Conservation (phyloP, 2,888 invertebrate species). For the Euproctis similis region DNA sequence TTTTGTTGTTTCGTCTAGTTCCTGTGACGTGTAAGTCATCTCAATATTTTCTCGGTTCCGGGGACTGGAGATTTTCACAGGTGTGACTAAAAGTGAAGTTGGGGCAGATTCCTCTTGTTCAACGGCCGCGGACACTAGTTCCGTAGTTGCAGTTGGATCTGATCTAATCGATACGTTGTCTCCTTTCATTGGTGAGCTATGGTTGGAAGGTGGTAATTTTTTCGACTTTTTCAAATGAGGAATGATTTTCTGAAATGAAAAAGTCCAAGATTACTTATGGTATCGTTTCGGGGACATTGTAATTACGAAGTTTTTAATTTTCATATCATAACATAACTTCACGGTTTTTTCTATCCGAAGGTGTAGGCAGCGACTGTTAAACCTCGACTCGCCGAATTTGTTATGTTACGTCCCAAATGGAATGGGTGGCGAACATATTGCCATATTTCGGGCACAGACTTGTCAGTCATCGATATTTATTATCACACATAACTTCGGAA, state of each 20-base stretch:
- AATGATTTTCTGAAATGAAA: constrained; percentile 48
- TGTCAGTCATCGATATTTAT: no score
- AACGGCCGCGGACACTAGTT: constrained; percentile 53
- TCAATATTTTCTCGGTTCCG: constrained; percentile 37
- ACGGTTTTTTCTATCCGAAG: no score
- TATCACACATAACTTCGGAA: no score
- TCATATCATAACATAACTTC: no score
- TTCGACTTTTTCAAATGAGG: constrained; percentile 45
- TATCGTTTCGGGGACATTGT: no score
- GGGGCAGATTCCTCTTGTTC: constrained; percentile 50
- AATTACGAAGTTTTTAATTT: no score
- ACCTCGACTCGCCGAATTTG: no score
- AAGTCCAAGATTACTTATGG: no score
- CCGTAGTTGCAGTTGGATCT: constrained; percentile 57
- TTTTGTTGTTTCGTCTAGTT: constrained; percentile 17
- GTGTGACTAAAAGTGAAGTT: constrained; percentile 43
- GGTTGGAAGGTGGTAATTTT: constrained; percentile 32
- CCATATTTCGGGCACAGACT: no score
- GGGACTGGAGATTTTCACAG: constrained; percentile 22
- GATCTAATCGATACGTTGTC: constrained; percentile 48
- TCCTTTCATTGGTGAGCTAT: constrained; percentile 40
- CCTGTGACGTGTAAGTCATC: constrained; percentile 37
- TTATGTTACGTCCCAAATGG: no score
- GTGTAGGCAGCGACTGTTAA: no score
- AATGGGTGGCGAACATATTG: no score